Percentiles rank a stretch among this genome's conserved stretches.
phyloP scores from a whole-genome alignment of 2,113 vertebrate species.

The Eptatretus burgeri region DNA sequence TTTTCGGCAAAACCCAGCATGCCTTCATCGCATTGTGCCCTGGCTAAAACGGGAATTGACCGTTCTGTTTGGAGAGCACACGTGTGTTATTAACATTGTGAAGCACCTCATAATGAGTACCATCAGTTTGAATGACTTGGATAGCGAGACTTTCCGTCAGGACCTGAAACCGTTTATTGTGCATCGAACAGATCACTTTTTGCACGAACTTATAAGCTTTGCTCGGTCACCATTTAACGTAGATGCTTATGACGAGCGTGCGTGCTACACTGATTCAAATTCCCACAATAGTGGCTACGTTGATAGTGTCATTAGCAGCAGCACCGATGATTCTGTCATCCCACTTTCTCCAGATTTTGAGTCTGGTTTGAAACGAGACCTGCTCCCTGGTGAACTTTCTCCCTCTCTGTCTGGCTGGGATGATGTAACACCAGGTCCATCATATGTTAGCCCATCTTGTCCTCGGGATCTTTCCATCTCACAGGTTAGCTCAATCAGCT shows the following conservation, averaged over 20 bases:
- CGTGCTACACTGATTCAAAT: neutral
- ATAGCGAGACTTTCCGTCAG: neutral
- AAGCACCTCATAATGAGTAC: neutral
- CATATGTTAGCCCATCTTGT: constrained; percentile 21
- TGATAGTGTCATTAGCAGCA: neutral
- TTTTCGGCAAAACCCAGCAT: neutral
- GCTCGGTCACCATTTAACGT: constrained; percentile 2
- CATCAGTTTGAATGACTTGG: neutral
- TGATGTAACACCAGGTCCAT: constrained; percentile 58
- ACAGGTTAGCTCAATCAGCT: neutral
- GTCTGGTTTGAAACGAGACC: neutral
- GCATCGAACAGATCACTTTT: neutral
- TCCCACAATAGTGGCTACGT: too few relatives aligned
- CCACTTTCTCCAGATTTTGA: neutral
- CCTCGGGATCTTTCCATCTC: neutral
- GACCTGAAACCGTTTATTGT: neutral
- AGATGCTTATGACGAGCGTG: constrained; percentile 1
- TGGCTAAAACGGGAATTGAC: constrained; percentile 1
- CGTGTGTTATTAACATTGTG: neutral
- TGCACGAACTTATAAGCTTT: neutral
- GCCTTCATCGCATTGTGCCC: neutral
- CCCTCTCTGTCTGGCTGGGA: constrained; percentile 25
- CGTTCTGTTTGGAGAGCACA: neutral
- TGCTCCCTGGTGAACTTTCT: neutral
- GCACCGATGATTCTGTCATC: neutral